Evolutionary conservation across 2,888 invertebrate genomes (phyloP), one percentile per base, ranked within the genome.

Genomic region (Drosophila sordidapex): DNA sequence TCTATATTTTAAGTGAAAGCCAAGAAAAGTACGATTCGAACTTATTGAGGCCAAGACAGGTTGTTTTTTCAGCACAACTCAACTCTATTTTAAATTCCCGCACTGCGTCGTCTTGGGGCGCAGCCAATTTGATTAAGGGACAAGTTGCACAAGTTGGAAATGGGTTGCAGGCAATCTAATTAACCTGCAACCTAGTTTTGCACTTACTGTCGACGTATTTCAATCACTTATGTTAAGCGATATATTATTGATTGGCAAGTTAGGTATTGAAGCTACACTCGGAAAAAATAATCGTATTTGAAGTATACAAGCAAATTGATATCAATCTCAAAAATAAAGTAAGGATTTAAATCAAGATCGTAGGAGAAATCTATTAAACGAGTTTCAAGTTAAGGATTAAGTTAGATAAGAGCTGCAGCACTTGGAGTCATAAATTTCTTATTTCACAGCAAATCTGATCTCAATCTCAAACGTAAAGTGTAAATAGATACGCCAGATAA

Each of bases 1-100:
- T 25, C 29, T 52, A 49, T 70, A 21, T 49, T 33, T 71, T 27
- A 57, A 57, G 61, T 71, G 78, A 75, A 75, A 75, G 78, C 65
- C 33, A 18, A 31, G n/a, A 54, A 40, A 56, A 46, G 49, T 51
- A 48, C 27, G 56, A 25, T 56, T 67, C 59, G 59, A 72, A 57
- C 36, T 25, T 56, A 72, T 63, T 49, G 67, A 72, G 76, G 78
- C n/a, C 74, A 76, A 33, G 18, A 49, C 27, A 65, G 61, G 53
- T 51, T 46, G 56, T n/a, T 29, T 21, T 33, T 33, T 21, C 33
- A 18, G 35, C 15, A n/a, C 15, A 18, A 49, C 59, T 48, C 53
- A 62, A 46, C 36, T 46, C 13, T 58, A 73, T 40, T 38, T 63
- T 64, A 72, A 54, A 38, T 40, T 40, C 27, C 21, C 18, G 46